A percentile compares a stretch with the other conserved stretches of the same genome.
Evolutionary conservation across 2,888 invertebrate genomes (phyloP).

Genomic region (Andrena bucephala): DNA sequence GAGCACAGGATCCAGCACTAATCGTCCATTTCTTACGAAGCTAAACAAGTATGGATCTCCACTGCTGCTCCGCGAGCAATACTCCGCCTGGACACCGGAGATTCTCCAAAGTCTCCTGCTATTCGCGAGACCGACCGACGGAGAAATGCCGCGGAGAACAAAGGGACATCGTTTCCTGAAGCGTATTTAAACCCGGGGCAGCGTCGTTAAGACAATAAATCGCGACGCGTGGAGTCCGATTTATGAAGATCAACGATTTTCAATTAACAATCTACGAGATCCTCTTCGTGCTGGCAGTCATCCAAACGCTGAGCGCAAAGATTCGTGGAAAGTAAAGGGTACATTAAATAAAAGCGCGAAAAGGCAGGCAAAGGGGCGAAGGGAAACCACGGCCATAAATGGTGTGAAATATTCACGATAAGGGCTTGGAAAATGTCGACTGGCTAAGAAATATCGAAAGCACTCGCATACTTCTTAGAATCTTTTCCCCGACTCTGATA

Average conservation of each 20-base stretch:
- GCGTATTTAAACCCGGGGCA: constrained; percentile 51
- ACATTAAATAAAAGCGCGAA: neutral
- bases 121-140: constrained; percentile 1
- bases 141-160: constrained; percentile 34
- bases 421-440: neutral
- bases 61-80: neutral
- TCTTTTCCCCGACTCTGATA: neutral
- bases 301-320: neutral
- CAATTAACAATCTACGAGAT: constrained; percentile 28
- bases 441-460: neutral
- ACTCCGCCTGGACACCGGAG: neutral
- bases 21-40: constrained; percentile 24
- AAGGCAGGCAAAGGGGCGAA: neutral
- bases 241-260: constrained; percentile 42
- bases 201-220: constrained; percentile 52
- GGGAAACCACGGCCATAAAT: neutral
- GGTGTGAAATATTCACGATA: neutral
- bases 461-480: neutral
- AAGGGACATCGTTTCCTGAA: constrained; percentile 39
- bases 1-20: neutral
- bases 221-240: constrained; percentile 41
- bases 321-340: neutral
- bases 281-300: neutral
- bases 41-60: neutral
- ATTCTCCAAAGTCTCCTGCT: constrained; percentile 14